phyloP scores from a whole-genome alignment of 2,888 invertebrate genomes.

The Limenitis camilla region DNA sequence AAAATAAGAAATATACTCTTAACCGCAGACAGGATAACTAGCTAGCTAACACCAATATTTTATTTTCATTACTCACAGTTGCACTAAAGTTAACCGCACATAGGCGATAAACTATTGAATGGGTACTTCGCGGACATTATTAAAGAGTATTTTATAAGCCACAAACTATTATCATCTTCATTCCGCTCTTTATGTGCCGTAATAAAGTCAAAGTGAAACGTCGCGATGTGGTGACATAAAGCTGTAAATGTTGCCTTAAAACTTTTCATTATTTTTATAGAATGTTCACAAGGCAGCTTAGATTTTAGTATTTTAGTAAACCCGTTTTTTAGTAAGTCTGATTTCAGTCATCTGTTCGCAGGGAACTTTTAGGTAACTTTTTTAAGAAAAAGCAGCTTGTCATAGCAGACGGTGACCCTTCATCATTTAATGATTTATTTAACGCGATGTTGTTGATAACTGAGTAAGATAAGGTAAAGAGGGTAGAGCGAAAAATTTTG shows the following conservation, averaged over 20 bases:
- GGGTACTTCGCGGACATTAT: constrained; percentile 13
- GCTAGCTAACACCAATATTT: neutral
- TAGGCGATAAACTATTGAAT: constrained; percentile 10
- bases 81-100: constrained; percentile 1
- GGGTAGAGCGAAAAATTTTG: too few species aligned
- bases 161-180: constrained; percentile 21
- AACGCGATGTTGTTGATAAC: too few species aligned
- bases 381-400: too few species aligned
- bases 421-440: too few species aligned
- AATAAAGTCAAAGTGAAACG: constrained; percentile 19
- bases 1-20: too few species aligned
- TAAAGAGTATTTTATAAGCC: constrained; percentile 17
- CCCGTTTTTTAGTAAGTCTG: too few species aligned
- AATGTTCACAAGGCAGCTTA: neutral
- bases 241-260: constrained; percentile 9
- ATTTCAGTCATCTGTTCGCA: too few species aligned
- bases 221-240: constrained; percentile 18
- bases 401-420: too few species aligned
- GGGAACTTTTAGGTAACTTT: too few species aligned
- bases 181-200: constrained; percentile 15
- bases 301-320: too few species aligned
- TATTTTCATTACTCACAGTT: neutral
- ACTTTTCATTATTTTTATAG: constrained; percentile 16
- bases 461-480: too few species aligned
- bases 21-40: too few species aligned